Percentiles rank a stretch among this genome's conserved stretches.
Conservation (phyloP, 2,113 vertebrate genomes). For the Oncorhynchus gorbuscha region DNA sequence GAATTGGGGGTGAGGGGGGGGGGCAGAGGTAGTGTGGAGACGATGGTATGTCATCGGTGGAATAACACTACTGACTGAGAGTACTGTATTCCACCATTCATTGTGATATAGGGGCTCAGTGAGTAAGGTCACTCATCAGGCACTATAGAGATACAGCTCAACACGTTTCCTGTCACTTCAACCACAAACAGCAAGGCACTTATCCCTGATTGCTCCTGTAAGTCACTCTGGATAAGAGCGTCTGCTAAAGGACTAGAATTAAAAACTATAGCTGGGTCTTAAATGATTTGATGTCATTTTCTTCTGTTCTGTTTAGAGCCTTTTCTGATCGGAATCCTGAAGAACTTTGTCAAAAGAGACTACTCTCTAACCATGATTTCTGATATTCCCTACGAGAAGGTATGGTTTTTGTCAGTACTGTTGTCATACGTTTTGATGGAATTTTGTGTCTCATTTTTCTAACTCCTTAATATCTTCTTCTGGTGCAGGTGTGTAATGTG, state of each 20-base stretch:
- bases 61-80: background rate
- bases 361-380: constrained; percentile 49
- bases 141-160: too few species aligned
- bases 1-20: background rate
- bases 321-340: background rate
- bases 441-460: background rate
- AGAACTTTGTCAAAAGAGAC: background rate
- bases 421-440: background rate
- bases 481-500: constrained; percentile 54
- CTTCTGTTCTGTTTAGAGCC: constrained; percentile 16
- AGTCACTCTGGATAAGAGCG: too few species aligned
- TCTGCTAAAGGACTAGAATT: too few species aligned
- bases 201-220: too few species aligned
- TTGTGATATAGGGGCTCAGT: too few species aligned
- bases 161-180: too few species aligned
- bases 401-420: constrained; percentile 28
- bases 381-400: constrained; percentile 62
- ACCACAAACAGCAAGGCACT: too few species aligned
- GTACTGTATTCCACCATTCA: background rate
- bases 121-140: too few species aligned
- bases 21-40: constrained; percentile 7
- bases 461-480: background rate
- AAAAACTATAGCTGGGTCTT: too few species aligned
- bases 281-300: background rate
- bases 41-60: constrained; percentile 4